These are phyloP conservation scores for Thecocarcelia acutangulata DNA, from an alignment of 2,888 invertebrate species.

Conservation along the genomic window DNA sequence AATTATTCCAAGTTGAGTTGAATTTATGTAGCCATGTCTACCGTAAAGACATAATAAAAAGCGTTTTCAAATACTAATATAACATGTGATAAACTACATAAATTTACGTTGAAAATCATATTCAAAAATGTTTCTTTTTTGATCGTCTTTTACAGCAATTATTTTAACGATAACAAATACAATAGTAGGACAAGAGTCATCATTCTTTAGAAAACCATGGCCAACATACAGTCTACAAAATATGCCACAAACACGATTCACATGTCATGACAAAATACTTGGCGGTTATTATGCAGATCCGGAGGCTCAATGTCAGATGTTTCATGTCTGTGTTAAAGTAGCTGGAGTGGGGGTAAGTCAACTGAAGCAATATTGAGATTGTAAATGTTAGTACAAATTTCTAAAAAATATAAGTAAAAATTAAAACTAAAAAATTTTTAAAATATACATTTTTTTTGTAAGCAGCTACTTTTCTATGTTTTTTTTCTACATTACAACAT, in stretches of 20 bases:
- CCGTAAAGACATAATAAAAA: too few species aligned
- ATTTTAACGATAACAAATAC: constrained; percentile 72
- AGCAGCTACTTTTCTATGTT: too few species aligned
- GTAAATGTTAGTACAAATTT: too few species aligned
- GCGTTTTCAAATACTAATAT: too few species aligned
- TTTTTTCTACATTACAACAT: too few species aligned
- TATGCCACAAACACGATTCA: constrained; percentile 85
- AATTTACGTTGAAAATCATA: constrained; percentile 40
- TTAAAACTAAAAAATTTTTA: too few species aligned
- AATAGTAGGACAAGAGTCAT: constrained; percentile 73
- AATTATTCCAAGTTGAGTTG: too few species aligned
- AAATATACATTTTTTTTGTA: too few species aligned
- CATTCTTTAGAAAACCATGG: constrained; percentile 77
- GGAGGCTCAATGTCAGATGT: constrained; percentile 93
- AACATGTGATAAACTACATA: constrained; percentile 3
- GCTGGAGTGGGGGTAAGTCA: constrained; percentile 87
- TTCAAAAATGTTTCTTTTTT: constrained; percentile 9
- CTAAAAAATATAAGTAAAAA: too few species aligned
- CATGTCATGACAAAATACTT: constrained; percentile 91
- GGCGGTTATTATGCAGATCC: constrained; percentile 94
- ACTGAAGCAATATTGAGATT: constrained; percentile 9
- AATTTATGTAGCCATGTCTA: too few species aligned
- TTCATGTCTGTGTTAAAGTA: constrained; percentile 93
- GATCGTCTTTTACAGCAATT: constrained; percentile 71
- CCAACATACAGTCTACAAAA: constrained; percentile 84